These are phyloP conservation scores for Cebus imitator DNA, from an alignment of 2,113 vertebrate genomes.

Conservation along the genomic window DNA sequence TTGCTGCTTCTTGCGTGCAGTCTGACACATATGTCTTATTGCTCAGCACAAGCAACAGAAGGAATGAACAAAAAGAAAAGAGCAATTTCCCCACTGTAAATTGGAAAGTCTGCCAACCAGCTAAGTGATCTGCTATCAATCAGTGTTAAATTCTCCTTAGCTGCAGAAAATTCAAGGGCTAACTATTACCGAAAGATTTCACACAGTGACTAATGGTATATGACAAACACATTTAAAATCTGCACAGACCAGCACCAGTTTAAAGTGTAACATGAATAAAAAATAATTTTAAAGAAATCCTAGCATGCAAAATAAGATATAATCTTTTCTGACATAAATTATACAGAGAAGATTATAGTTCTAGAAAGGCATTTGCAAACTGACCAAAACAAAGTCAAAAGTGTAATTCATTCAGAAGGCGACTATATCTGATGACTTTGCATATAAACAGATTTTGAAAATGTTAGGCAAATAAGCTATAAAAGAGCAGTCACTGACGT, in stretches of 20 bases:
- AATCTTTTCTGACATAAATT: slow-evolving; percentile 82
- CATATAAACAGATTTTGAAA: slow-evolving; percentile 27
- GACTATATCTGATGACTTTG: slow-evolving; percentile 69
- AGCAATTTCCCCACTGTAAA: slow-evolving; percentile 93
- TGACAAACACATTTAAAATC: slow-evolving; percentile 93
- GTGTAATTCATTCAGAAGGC: slow-evolving; percentile 54
- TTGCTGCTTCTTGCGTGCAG: slow-evolving; percentile 73
- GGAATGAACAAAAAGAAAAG: slow-evolving; percentile 90
- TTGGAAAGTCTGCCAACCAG: slow-evolving; percentile 95
- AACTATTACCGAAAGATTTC: slow-evolving; percentile 91
- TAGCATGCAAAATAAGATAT: slow-evolving; percentile 82
- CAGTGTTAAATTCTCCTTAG: slow-evolving; percentile 92
- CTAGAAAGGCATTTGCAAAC: slow-evolving; percentile 76
- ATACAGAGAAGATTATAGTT: slow-evolving; percentile 79
- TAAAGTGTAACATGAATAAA: slow-evolving; percentile 84
- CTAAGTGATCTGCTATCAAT: slow-evolving; percentile 96
- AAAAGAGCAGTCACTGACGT: neutral
- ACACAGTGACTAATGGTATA: slow-evolving; percentile 92
- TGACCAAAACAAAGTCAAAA: slow-evolving; percentile 77
- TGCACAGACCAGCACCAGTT: slow-evolving; percentile 85
- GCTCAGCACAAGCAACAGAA: slow-evolving; percentile 84
- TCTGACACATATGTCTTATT: slow-evolving; percentile 83
- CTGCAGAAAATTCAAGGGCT: slow-evolving; percentile 88
- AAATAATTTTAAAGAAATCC: slow-evolving; percentile 82
- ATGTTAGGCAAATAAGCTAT: slow-evolving; percentile 10